Percentiles rank a stretch among this genome's conserved stretches.
phyloP scores from a whole-genome alignment of 2,797 vertebrate genomes.

The Podarcis lilfordi region DNA sequence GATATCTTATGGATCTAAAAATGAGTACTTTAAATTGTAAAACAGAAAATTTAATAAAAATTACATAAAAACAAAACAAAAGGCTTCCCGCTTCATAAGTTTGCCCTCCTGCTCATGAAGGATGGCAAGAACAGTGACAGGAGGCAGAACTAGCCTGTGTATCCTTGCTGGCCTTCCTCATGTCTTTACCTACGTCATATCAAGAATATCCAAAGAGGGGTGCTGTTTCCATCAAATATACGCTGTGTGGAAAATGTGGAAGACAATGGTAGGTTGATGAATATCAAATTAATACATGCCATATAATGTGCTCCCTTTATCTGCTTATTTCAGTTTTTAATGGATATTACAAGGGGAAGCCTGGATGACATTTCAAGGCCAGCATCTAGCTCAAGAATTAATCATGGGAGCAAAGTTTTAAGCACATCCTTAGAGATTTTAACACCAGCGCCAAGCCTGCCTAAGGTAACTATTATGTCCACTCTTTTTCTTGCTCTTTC shows the following conservation, averaged over 20 bases:
- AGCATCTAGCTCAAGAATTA: slow-evolving; percentile 74
- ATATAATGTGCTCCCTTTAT: background rate
- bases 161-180: too few species aligned
- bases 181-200: too few species aligned
- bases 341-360: slow-evolving; percentile 84
- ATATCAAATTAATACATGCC: slow-evolving; percentile 6
- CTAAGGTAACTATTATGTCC: slow-evolving; percentile 76
- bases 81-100: too few species aligned
- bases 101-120: too few species aligned
- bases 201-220: too few species aligned
- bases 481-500: background rate
- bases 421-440: slow-evolving; percentile 80
- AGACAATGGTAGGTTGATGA: background rate
- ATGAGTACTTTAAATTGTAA: too few species aligned
- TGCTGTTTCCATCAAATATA: background rate
- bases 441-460: slow-evolving; percentile 71
- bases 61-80: too few species aligned
- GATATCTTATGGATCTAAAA: too few species aligned
- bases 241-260: background rate
- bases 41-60: too few species aligned
- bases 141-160: too few species aligned
- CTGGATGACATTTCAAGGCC: slow-evolving; percentile 85
- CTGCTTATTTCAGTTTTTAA: slow-evolving; percentile 60
- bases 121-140: too few species aligned
- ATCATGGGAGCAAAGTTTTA: slow-evolving; percentile 73